Base-by-base conservation (phyloP, 2,797 vertebrate species). In the Enteromius viviparus region DNA sequence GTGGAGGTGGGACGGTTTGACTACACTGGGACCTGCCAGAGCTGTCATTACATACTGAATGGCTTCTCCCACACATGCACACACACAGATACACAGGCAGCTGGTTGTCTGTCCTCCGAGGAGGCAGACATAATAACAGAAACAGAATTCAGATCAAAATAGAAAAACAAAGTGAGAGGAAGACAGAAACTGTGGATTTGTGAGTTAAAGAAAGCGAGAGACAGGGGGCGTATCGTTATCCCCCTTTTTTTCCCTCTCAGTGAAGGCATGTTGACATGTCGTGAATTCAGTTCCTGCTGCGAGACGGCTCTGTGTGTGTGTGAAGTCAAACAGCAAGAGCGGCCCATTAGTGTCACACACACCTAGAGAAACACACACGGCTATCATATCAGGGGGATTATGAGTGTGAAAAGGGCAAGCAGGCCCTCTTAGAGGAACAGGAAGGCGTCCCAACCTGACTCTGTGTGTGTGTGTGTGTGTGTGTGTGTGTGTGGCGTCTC, bases 261-360 rank as follows among this genome's bases (percentile, higher is more conserved):
- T 82, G 87, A 90, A 89, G 87, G 88, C 76, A 85, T 85, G 62
- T 87, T 94, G 93, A 94, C 93, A 92, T 91, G 90, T 89, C 86
- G 87, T 93, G 93, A 94, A 94, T 94, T 90, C 85, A 83, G 87
- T 84, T 89, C 90, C 92, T 86, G 92, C 92, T 91, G 93, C 88
- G 92, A 90, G 84, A 84, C 53, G 87, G 91, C 90, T 89, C 89
- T 90, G 70, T 90, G 82, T 90, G 82, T 87, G 81, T 89, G 86
- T 86, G 74, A 89, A 93, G 91, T 92, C 90, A 91, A 91, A 92
- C 89, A 90, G 91, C 91, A 88, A 81, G 86, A 90, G 90, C 88
- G 84, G 86, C 91, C 91, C 90, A 94, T 95, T 94, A 94, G 93
- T 92, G 92, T 93, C 91, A 92, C 86, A 88, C 89, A 89, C 83